A percentile compares a stretch with the other conserved stretches of the same genome.
Conservation (phyloP, 2,113 vertebrate species). For the Perca fluviatilis region DNA sequence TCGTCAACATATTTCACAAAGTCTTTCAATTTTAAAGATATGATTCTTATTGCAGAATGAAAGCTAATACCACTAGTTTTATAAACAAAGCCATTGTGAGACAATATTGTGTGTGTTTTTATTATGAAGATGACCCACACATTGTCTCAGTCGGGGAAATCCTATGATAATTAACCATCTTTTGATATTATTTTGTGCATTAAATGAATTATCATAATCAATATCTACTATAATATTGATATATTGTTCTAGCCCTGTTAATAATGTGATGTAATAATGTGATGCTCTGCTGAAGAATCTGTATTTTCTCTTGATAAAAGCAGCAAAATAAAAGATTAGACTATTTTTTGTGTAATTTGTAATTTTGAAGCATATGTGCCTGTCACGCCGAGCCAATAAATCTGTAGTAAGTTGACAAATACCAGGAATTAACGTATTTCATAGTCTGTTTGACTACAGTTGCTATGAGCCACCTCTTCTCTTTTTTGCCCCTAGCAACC, state of each 20-base stretch:
- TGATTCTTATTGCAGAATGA: background rate
- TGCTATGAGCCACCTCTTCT: background rate
- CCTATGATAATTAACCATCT: background rate
- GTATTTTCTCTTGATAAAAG: background rate
- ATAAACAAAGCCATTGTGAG: background rate
- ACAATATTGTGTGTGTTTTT: background rate
- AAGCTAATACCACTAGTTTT: no score
- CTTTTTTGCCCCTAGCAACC: conserved; percentile 82
- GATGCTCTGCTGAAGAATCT: background rate
- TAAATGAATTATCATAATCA: background rate
- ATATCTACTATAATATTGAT: background rate
- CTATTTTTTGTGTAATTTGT: background rate
- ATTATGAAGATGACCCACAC: background rate
- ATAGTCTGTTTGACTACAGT: background rate
- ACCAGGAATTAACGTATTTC: background rate
- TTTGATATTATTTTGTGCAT: background rate
- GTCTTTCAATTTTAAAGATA: background rate
- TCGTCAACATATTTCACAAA: background rate
- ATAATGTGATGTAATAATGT: background rate
- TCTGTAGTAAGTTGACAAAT: background rate
- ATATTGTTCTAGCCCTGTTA: background rate
- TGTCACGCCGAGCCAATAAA: background rate
- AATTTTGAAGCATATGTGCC: background rate
- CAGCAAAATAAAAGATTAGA: background rate
- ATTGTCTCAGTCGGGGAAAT: background rate